phyloP scores from a whole-genome alignment of 1,140 invertebrate genomes.

The Cydia fagiglandana region DNA sequence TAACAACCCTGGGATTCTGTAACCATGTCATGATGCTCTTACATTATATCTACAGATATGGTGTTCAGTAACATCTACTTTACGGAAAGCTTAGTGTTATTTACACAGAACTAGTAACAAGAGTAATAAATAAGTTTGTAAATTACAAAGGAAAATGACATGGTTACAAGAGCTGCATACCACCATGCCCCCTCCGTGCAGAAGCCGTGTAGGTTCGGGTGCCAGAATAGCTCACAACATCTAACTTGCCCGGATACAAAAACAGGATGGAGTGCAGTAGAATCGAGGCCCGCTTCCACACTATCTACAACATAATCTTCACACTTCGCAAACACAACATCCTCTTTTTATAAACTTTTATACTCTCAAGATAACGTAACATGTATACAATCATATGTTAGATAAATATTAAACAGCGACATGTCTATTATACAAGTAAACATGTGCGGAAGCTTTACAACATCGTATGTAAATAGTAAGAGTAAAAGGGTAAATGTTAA shows the following conservation, averaged over 20 bases:
- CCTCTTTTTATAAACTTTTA: conserved; percentile 29
- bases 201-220: conserved; percentile 65
- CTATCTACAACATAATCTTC: conserved; percentile 32
- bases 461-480: conserved; percentile 34
- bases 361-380: conserved; percentile 27
- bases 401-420: conserved; percentile 36
- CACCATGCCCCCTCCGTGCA: conserved; percentile 66
- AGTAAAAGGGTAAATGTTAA: conserved; percentile 51
- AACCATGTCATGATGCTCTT: conserved; percentile 65
- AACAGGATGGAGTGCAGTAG: conserved; percentile 21
- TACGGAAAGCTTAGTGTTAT: conserved; percentile 28
- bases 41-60: conserved; percentile 32
- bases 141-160: conserved; percentile 53
- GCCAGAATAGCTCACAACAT: conserved; percentile 61
- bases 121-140: conserved; percentile 34
- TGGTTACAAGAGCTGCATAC: conserved; percentile 73
- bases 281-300: background rate
- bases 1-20: conserved; percentile 75
- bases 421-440: conserved; percentile 33
- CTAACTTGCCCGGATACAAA: conserved; percentile 26
- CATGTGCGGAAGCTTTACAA: conserved; percentile 40
- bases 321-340: conserved; percentile 7
- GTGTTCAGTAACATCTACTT: conserved; percentile 26
- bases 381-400: conserved; percentile 21
- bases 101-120: conserved; percentile 24